phyloP scores from a whole-genome alignment of 2,113 vertebrate genomes.

The Merops nubicus region DNA sequence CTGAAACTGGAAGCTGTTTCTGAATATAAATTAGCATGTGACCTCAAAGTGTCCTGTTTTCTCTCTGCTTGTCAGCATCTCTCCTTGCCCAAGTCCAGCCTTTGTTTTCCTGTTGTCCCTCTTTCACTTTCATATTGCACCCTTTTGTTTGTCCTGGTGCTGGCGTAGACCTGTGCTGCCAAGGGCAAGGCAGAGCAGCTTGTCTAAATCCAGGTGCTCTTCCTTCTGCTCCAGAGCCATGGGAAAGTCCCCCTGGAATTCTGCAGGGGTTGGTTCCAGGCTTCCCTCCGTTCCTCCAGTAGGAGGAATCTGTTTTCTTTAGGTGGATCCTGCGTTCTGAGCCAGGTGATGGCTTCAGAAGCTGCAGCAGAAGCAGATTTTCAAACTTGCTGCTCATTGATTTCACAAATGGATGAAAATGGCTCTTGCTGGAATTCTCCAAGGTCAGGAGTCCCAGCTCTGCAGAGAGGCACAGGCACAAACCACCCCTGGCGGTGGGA shows the following conservation, averaged over 20 bases:
- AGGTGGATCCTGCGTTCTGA: neutral
- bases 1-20: constrained; percentile 36
- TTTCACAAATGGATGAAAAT: neutral
- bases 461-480: neutral
- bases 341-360: neutral
- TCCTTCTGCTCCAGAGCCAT: fast-evolving
- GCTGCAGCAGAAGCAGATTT: no score
- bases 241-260: fast-evolving
- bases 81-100: neutral
- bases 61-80: constrained; percentile 2
- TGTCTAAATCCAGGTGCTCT: fast-evolving
- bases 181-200: neutral
- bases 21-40: constrained; percentile 52
- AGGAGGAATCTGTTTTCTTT: fast-evolving
- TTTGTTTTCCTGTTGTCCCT: neutral
- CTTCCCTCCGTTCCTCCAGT: fast-evolving
- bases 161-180: neutral
- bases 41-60: constrained; percentile 30
- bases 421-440: neutral
- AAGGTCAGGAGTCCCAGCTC: neutral
- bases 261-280: fast-evolving
- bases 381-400: neutral
- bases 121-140: fast-evolving
- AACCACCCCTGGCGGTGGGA: neutral
- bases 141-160: neutral